Evolutionary conservation across 2,797 vertebrate species (phyloP).

Genomic region (Hozukius guyotensis): DNA sequence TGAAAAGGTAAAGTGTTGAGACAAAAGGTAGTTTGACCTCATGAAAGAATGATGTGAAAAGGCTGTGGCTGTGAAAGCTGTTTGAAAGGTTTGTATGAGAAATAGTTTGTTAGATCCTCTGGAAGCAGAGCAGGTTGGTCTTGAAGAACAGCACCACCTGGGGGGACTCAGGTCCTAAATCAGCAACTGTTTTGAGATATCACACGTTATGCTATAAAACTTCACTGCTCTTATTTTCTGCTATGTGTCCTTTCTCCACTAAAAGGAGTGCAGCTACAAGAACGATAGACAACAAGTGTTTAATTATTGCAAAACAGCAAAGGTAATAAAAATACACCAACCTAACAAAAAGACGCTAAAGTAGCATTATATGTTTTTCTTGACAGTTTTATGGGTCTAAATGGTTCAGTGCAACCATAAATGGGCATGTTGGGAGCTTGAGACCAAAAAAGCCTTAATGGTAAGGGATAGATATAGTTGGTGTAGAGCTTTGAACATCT

Average conservation of each 20-base stretch:
- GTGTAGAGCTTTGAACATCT: slow-evolving; percentile 25
- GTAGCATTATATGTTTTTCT: slow-evolving; percentile 23
- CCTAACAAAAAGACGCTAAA: slow-evolving; percentile 12
- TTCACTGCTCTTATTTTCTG: not conserved
- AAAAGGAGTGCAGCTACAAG: not conserved
- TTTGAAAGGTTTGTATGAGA: slow-evolving; percentile 53
- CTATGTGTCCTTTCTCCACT: not conserved
- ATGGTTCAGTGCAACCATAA: slow-evolving; percentile 47
- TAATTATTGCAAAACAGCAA: slow-evolving; percentile 14
- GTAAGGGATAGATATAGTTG: slow-evolving; percentile 8
- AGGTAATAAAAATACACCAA: slow-evolving; percentile 24
- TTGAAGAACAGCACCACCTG: slow-evolving; percentile 41
- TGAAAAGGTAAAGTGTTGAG: slow-evolving; percentile 12
- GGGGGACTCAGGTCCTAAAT: slow-evolving; percentile 16
- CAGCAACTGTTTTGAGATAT: slow-evolving; percentile 25
- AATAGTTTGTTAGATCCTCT: slow-evolving; percentile 41
- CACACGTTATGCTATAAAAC: slow-evolving; percentile 9
- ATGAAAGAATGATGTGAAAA: not conserved
- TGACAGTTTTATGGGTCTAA: slow-evolving; percentile 64
- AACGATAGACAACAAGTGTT: not conserved
- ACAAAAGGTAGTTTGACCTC: slow-evolving; percentile 4
- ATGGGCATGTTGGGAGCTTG: slow-evolving; percentile 55
- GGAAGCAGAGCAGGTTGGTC: not conserved
- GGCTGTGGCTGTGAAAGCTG: slow-evolving; percentile 17
- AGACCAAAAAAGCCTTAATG: slow-evolving; percentile 18